Evolutionary conservation across 2,888 invertebrate species (phyloP), one percentile per base, ranked within the genome.

Genomic region (Meloe dianella): DNA sequence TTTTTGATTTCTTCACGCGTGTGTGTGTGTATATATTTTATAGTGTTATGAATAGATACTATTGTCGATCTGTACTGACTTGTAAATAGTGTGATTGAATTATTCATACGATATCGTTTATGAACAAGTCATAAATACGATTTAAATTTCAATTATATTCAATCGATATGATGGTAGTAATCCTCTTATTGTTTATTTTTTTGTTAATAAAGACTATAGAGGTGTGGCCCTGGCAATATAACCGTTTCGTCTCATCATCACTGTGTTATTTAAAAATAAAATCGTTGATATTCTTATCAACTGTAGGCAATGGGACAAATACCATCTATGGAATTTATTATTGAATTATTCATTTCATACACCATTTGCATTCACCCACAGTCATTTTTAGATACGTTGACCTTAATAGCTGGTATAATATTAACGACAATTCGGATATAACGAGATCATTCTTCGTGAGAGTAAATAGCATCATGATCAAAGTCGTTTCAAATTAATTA

Each of bases 401-500:
- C 51, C 51, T 20, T 47, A 47, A 47, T 47, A 47, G 9, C 47
- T 20, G 20, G 17, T 9, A 22, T 22, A 51, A 51, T 47, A 8
- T 47, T 17, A 5, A 10, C 6, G 10, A 47, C 22, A 20, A 27
- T 22, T 47, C 17, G 41, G 8, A 6, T n/a, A 41, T 41, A 41
- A n/a, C n/a, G 17, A 6, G 17, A 6, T 2, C n/a, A n/a, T 41
- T 12, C 14, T 14, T 30, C 35, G 32, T n/a, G n/a, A 32, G 14
- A 35, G 3, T 35, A 30, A 30, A n/a, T n/a, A 7, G 7, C 30
- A 47, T 47, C 20, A 10, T 47, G 20, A 35, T 59, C 22, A 22
- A 29, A 38, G 59, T 35, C 59, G 30, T 54, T 47, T 20, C 54
- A 59, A n/a, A 64, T 63, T 63, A 63, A 63, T 64, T 60, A 60